Conservation (phyloP, 2,797 vertebrate species). For the Lacerta viridis region DNA sequence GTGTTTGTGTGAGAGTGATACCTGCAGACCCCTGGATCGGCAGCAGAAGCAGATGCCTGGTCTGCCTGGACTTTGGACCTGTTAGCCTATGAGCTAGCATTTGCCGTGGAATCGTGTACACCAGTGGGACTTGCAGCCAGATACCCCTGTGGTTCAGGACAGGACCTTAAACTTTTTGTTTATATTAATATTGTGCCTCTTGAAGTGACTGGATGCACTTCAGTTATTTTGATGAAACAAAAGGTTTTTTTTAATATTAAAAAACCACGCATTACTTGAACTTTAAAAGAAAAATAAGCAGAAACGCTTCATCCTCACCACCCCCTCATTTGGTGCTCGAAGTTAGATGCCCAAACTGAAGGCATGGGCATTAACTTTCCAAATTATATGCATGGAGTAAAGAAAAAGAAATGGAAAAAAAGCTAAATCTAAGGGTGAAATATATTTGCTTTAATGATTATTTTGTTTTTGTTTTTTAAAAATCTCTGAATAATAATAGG, state of each 20-base stretch:
- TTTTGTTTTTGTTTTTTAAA: constrained; percentile 17
- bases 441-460: constrained; percentile 16
- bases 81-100: too few relatives aligned
- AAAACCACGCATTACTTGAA: neutral
- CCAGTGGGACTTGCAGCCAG: too few relatives aligned
- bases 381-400: constrained; percentile 30
- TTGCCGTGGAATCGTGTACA: too few relatives aligned
- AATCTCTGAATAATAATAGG: constrained; percentile 31
- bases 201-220: too few relatives aligned
- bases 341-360: neutral
- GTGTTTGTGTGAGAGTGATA: too few relatives aligned
- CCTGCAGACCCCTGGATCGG: too few relatives aligned
- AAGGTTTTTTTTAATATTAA: neutral
- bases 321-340: neutral
- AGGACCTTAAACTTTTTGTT: too few relatives aligned
- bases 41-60: too few relatives aligned
- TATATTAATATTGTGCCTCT: too few relatives aligned
- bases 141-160: too few relatives aligned
- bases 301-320: neutral
- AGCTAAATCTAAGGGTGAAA: constrained; percentile 30
- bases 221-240: neutral
- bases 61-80: too few relatives aligned
- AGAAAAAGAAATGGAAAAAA: neutral
- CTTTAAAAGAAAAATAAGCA: neutral
- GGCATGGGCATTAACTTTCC: neutral